Conservation (phyloP, 2,888 invertebrate genomes). For the Agrotis puta region DNA sequence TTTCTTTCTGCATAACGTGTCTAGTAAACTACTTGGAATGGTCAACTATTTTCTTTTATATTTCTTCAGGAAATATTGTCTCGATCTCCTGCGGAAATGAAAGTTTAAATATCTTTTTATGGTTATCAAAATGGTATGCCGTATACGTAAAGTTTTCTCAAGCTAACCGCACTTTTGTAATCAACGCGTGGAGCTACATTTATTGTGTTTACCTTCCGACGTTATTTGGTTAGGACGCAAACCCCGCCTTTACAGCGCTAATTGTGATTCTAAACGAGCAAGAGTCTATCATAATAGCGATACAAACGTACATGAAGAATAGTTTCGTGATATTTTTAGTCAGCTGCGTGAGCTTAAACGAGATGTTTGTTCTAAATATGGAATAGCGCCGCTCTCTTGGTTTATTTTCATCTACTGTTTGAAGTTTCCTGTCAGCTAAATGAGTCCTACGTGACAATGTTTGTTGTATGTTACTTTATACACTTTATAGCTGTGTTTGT, state of each 20-base stretch:
- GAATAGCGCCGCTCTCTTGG: constrained; percentile 68
- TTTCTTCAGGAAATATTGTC: constrained; percentile 19
- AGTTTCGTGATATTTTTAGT: constrained; percentile 70
- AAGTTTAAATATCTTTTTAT: constrained; percentile 34
- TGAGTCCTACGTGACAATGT: constrained; percentile 75
- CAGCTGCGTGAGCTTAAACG: constrained; percentile 68
- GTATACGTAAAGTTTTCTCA: constrained; percentile 29
- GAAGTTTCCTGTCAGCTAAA: constrained; percentile 77
- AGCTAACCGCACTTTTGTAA: constrained; percentile 66
- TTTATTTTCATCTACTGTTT: constrained; percentile 81
- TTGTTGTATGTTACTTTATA: constrained; percentile 68
- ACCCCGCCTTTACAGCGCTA: constrained; percentile 74
- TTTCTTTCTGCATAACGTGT: constrained; percentile 54
- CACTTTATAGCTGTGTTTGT: constrained; percentile 67
- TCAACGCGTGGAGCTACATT: constrained; percentile 58
- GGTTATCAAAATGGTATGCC: constrained; percentile 27
- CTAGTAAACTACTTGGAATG: constrained; percentile 51
- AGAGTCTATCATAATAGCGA: constrained; percentile 54
- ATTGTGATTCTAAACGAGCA: constrained; percentile 74
- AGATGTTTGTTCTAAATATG: constrained; percentile 78
- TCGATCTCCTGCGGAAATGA: constrained; percentile 18
- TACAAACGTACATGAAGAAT: constrained; percentile 62
- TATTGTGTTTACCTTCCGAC: constrained; percentile 71
- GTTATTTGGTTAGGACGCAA: constrained; percentile 80
- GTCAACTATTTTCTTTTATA: constrained; percentile 52